Evolutionary conservation across 2,888 invertebrate species (phyloP), one percentile per base, ranked within the genome.

Genomic region (Sympetrum striolatum): DNA sequence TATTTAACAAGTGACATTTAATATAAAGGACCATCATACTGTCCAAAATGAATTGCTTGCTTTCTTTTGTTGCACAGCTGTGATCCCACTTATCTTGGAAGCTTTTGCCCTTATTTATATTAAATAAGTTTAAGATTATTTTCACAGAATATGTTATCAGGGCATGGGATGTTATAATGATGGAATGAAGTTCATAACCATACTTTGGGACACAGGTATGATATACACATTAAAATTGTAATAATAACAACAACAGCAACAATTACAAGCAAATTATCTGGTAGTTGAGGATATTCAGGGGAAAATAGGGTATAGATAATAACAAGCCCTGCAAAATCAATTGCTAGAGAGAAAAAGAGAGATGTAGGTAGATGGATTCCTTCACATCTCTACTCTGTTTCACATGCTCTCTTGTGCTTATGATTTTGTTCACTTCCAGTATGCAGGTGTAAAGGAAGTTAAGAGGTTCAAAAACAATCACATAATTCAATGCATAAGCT

Each of bases 191-290:
- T 58, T 60, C 37, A 86, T 37, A 64, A 64, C 86, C 86, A 60
- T 60, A 86, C 37, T 64, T 86, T 31, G 86, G 86, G 58, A 60
- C 60, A 60, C 60, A 86, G 86, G 58, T 86, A 86, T 86, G 86
- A 86, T 86, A 86, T 86, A 86, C 86, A 64, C 86, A 60, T 64
- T 86, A 86, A 86, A 60, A 86, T 64, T 86, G 60, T 86, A 86
- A 86, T 86, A 86, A 86, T 64, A 86, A 86, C 86, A 86, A 86
- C 86, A 86, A 86, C 58, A 86, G 86, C 86, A 86, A 86, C 86
- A 86, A 86, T 86, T 86, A 86, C 58, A 86, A 86, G 86, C 86
- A 86, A 86, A 86, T 86, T 86, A 86, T 60, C 37, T 60, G 31
- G 37, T 86, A 86, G 60, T 86, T 60, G 35, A 60, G 86, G 60